These are phyloP conservation scores for Microcaecilia unicolor DNA, from an alignment of 2,797 vertebrate species.

Conservation along the genomic window DNA sequence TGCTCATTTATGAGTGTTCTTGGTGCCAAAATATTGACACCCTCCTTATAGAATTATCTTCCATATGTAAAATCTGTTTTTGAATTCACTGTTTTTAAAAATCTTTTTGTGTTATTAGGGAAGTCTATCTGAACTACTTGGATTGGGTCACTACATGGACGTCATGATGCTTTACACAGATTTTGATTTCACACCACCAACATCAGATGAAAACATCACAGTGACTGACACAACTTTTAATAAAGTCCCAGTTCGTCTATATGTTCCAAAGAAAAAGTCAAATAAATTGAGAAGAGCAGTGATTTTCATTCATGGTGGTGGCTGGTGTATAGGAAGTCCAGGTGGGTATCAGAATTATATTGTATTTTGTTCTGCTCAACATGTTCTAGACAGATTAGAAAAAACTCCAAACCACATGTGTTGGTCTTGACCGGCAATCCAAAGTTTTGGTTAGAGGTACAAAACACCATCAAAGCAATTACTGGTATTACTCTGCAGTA, in stretches of 20 bases:
- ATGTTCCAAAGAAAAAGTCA: slow-evolving; percentile 47
- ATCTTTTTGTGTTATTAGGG: too few species aligned
- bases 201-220: slow-evolving; percentile 62
- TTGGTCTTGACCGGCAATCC: too few species aligned
- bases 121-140: slow-evolving; percentile 61
- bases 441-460: too few species aligned
- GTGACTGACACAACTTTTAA: slow-evolving; percentile 63
- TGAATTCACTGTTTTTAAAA: too few species aligned
- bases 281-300: slow-evolving; percentile 55
- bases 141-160: slow-evolving; percentile 67
- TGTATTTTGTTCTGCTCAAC: too few species aligned
- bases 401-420: too few species aligned
- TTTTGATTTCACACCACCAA: slow-evolving; percentile 39
- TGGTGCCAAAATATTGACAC: too few species aligned
- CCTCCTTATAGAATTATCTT: neutral
- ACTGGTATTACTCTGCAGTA: too few species aligned
- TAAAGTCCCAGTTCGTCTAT: slow-evolving; percentile 62
- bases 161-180: slow-evolving; percentile 69
- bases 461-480: too few species aligned
- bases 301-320: slow-evolving; percentile 80
- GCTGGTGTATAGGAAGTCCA: slow-evolving; percentile 70
- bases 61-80: too few species aligned
- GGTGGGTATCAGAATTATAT: slow-evolving; percentile 53
- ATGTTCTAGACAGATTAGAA: too few species aligned
- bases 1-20: too few species aligned